Evolutionary conservation across 2,113 vertebrate genomes (phyloP).

Genomic region (Arizona elegans): DNA sequence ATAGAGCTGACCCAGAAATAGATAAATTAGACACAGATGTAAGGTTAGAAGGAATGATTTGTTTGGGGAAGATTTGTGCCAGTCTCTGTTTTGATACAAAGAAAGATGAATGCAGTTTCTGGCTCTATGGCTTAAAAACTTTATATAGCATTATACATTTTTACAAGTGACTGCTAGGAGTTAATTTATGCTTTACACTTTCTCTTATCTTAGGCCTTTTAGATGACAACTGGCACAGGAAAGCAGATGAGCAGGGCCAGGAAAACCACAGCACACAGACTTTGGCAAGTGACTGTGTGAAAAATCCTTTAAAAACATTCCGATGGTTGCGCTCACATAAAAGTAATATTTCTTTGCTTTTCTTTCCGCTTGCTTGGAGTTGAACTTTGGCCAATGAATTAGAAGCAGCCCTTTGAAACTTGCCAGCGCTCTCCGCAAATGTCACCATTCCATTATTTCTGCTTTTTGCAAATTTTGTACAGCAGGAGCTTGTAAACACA

Average conservation of each 20-base stretch:
- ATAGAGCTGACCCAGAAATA: not conserved
- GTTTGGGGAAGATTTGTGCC: not conserved
- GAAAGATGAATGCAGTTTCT: not conserved
- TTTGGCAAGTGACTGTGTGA: not conserved
- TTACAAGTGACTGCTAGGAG: not conserved
- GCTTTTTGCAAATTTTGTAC: slow-evolving; percentile 32
- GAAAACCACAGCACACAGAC: not conserved
- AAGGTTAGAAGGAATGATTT: not conserved
- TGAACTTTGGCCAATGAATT: not conserved
- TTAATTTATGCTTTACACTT: not conserved
- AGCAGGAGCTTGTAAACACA: slow-evolving; percentile 25
- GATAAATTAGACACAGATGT: not conserved
- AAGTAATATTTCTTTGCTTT: not conserved
- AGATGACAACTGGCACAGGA: not conserved
- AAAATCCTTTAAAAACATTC: not conserved
- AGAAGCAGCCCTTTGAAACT: not conserved
- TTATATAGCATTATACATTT: not conserved
- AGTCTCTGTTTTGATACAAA: not conserved
- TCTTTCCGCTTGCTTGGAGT: not conserved
- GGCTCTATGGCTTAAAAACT: not conserved
- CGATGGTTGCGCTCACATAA: not conserved
- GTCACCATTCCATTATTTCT: slow-evolving; percentile 27
- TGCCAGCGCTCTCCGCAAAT: not conserved
- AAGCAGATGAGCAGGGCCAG: not conserved
- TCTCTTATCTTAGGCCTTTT: not conserved